A percentile compares a stretch with the other conserved stretches of the same genome.
Evolutionary conservation across 2,888 invertebrate genomes (phyloP).

Genomic region (Coelinius sp.): DNA sequence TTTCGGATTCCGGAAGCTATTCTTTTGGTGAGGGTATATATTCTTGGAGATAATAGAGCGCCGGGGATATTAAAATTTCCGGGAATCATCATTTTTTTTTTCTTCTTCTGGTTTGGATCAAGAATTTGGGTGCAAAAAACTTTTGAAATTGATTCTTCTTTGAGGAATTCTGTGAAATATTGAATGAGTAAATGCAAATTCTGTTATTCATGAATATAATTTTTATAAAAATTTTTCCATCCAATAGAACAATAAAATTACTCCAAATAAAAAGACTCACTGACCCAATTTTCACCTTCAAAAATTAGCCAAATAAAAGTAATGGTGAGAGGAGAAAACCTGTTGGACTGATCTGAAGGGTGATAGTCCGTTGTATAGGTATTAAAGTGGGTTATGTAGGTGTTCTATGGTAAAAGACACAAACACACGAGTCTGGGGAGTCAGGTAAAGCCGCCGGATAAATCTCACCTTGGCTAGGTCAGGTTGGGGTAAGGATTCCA

Average conservation of each 20-base stretch:
- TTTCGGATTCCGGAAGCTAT: conserved; percentile 40
- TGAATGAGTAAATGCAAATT: neutral
- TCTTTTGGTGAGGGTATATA: neutral
- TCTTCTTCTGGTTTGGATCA: neutral
- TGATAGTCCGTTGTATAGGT: neutral
- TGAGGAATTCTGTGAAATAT: neutral
- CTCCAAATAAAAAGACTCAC: neutral
- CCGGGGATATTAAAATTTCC: neutral
- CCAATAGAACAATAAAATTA: neutral
- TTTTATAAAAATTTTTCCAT: no score
- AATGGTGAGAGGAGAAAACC: neutral
- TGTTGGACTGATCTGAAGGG: conserved; percentile 6
- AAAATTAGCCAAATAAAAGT: neutral
- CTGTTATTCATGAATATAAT: neutral
- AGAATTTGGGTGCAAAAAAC: neutral
- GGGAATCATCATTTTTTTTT: conserved; percentile 1
- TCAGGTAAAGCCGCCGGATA: conserved; percentile 63
- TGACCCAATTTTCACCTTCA: neutral
- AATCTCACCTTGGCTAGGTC: conserved; percentile 67
- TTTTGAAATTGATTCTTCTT: neutral
- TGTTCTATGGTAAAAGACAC: conserved; percentile 21
- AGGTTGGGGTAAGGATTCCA: conserved; percentile 61
- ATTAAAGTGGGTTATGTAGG: conserved; percentile 6
- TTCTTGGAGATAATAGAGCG: neutral
- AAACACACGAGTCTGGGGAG: conserved; percentile 46